These are phyloP conservation scores for Mugil cephalus DNA, from an alignment of 2,113 vertebrate species.

Conservation along the genomic window DNA sequence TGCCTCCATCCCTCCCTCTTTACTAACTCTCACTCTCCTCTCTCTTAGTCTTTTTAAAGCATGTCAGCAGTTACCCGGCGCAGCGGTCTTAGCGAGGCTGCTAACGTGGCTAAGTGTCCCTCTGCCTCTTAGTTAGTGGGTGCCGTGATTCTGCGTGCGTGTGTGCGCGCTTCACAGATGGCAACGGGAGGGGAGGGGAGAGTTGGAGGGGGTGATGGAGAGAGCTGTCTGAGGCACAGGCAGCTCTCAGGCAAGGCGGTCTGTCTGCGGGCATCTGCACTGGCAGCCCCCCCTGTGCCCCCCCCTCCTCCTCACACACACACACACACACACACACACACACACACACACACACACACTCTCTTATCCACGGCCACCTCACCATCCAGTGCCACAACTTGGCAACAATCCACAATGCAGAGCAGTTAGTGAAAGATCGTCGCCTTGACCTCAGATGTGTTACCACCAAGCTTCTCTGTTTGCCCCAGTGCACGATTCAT, in stretches of 20 bases:
- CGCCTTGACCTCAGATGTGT: constrained; percentile 67
- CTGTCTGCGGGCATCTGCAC: constrained; percentile 82
- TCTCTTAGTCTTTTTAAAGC: constrained; percentile 69
- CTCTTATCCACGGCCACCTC: constrained; percentile 54
- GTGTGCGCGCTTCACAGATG: constrained; percentile 77
- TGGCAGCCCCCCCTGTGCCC: constrained; percentile 37
- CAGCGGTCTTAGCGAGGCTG: constrained; percentile 72
- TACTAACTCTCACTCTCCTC: constrained; percentile 68
- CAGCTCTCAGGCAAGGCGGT: constrained; percentile 77
- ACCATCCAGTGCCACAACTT: constrained; percentile 53
- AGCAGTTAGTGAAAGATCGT: constrained; percentile 36
- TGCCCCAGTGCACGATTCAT: constrained; percentile 36
- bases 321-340: too few species aligned
- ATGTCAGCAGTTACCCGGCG: constrained; percentile 74
- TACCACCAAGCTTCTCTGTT: constrained; percentile 21
- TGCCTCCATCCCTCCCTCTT: constrained; percentile 42
- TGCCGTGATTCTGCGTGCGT: constrained; percentile 34
- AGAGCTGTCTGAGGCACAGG: constrained; percentile 78
- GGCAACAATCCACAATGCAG: constrained; percentile 28
- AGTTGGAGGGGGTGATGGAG: constrained; percentile 78
- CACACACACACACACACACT: too few species aligned
- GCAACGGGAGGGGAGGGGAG: constrained; percentile 71
- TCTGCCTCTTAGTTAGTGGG: constrained; percentile 67
- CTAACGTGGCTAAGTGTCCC: constrained; percentile 77
- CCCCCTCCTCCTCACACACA: neutral